Evolutionary conservation across 2,797 vertebrate genomes (phyloP), one percentile per base, ranked within the genome.

Genomic region (Bradypodion pumilum): DNA sequence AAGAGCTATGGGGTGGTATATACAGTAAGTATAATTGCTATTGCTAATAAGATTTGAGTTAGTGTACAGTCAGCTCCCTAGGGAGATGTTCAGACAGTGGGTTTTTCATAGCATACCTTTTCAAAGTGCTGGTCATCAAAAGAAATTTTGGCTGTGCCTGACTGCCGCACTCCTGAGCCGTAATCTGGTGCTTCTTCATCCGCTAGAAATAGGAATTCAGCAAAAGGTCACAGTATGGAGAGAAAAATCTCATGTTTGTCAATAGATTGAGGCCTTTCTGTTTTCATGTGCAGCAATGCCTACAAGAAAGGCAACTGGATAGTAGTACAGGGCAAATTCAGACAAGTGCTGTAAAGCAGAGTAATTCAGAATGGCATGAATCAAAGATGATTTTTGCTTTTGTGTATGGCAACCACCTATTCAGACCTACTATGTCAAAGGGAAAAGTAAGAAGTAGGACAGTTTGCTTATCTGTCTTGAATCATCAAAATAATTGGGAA

Each of bases 121-220:
- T 99, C 98, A 87, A 99, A 99, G 82, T 99, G 98, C 92, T 99
- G 98, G 90, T 99, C 98, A 0, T 99, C 98, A 16, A 99, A 99
- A 66, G 98, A 98, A 90, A 99, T 99, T 89, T 97, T 99, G 90
- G 98, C 99, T 0, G 97, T 99, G 81, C 98, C 98, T 0, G 98
- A 99, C 87, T 99, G 98, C 85, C 98, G 95, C 85, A 99, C 98
- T 0, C 98, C 98, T 0, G 98, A 99, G 81, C 98, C 99, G 0
- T 99, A 99, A 92, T 99, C 98, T 0, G 99, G 98, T 74, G 98
- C 98, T 94, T 99, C 99, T 93, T 99, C 98, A 8, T 99, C 98
- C 19, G 98, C 98, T 99, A 94, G 75, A 95, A 94, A 85, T 89
- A 95, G 93, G 95, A 94, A 91, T 46, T 89, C 29, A 93, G 89